Evolutionary conservation across 2,113 vertebrate genomes (phyloP).

Genomic region (Chrysemys picta): DNA sequence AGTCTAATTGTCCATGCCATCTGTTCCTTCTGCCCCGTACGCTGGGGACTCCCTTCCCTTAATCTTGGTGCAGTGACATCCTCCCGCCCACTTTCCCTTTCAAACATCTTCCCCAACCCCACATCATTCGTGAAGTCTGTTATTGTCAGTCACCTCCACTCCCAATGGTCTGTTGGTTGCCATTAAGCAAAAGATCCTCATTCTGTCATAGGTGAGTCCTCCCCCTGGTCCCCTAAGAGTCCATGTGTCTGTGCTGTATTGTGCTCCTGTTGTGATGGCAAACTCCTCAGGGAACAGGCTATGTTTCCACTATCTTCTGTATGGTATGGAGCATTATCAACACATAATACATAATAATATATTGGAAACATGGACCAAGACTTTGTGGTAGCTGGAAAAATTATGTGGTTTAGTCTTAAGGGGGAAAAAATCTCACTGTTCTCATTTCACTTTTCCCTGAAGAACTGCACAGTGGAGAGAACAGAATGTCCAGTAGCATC

Average conservation of each 20-base stretch:
- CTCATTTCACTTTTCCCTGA: no score
- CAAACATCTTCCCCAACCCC: neutral
- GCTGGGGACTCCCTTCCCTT: neutral
- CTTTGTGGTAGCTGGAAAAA: neutral
- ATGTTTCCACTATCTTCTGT: neutral
- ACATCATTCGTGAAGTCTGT: neutral
- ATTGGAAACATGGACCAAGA: neutral
- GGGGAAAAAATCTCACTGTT: no score
- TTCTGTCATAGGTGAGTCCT: rapidly evolving
- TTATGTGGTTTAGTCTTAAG: no score
- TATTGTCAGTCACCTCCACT: neutral
- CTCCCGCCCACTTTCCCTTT: neutral
- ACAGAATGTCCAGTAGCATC: neutral
- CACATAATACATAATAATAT: neutral
- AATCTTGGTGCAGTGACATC: neutral
- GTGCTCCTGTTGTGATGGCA: neutral
- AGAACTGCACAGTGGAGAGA: neutral
- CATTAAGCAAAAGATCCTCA: neutral
- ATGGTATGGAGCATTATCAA: neutral
- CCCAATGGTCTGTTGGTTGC: neutral
- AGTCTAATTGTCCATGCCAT: neutral
- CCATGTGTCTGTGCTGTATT: neutral
- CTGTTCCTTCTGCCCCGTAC: neutral
- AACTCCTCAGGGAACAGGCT: neutral
- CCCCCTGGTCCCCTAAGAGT: neutral